Percentiles rank a stretch among this genome's conserved stretches.
Evolutionary conservation across 2,113 vertebrate genomes (phyloP).

Genomic region (Nothoprocta perdicaria): DNA sequence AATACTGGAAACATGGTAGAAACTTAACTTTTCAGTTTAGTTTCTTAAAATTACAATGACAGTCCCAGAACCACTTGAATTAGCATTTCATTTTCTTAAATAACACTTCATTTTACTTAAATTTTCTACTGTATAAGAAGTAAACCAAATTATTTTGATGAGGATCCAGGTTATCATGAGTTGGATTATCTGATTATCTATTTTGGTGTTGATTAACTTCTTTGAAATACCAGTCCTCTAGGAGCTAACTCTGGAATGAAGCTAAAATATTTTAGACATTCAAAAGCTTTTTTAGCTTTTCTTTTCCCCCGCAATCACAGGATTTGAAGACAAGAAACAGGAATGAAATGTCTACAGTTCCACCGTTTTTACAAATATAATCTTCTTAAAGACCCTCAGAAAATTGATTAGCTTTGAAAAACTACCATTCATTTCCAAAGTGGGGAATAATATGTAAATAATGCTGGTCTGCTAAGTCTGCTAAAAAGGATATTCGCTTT

Average conservation of each 20-base stretch:
- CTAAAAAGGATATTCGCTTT: slow-evolving; percentile 1
- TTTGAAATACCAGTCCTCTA: background rate
- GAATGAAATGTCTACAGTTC: background rate
- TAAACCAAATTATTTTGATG: background rate
- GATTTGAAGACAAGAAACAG: background rate
- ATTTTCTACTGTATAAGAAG: background rate
- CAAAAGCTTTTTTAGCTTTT: background rate
- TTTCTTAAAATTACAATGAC: background rate
- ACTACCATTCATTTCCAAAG: background rate
- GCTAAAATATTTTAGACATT: background rate
- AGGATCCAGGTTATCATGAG: background rate
- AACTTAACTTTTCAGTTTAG: background rate
- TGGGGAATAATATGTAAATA: slow-evolving; percentile 24
- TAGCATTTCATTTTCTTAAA: background rate
- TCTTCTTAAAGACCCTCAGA: background rate
- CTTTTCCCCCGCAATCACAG: background rate
- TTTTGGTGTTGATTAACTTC: background rate
- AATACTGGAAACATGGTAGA: background rate
- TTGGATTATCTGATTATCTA: background rate
- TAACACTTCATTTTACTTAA: background rate
- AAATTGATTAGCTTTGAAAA: slow-evolving; percentile 43
- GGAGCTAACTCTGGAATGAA: background rate
- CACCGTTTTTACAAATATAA: background rate
- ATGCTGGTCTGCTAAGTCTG: background rate
- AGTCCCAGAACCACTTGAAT: background rate